Conservation (phyloP, 2,797 vertebrate genomes). For the Tolypeutes matacus region DNA sequence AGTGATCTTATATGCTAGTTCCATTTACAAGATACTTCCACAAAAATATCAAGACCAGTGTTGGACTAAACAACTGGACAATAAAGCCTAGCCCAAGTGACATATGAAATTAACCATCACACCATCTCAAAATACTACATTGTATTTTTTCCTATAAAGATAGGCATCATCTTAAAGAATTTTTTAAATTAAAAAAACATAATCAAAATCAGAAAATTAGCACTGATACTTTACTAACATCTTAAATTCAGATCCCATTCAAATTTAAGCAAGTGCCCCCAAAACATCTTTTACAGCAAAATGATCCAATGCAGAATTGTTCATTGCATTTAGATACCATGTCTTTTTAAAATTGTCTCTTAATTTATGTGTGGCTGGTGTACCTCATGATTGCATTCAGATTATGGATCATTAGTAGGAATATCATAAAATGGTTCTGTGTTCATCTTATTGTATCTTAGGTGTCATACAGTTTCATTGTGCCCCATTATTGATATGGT, state of each 20-base stretch:
- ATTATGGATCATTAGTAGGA: neutral
- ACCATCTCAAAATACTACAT: neutral
- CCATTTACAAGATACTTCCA: too few species aligned
- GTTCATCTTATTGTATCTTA: neutral
- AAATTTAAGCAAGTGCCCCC: neutral
- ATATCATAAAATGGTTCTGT: neutral
- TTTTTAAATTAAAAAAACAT: neutral
- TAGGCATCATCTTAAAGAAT: neutral
- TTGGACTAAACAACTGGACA: too few species aligned
- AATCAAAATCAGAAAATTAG: neutral
- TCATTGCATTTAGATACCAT: neutral
- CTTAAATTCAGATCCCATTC: neutral
- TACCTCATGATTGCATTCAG: neutral
- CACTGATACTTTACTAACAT: neutral
- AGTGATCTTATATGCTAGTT: too few species aligned
- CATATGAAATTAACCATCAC: too few species aligned
- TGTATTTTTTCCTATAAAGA: neutral
- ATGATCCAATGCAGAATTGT: neutral
- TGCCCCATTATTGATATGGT: neutral
- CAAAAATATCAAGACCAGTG: too few species aligned
- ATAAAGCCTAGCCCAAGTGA: too few species aligned
- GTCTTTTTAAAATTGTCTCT: neutral
- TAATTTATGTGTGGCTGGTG: neutral
- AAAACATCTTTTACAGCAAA: neutral
- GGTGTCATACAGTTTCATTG: neutral